Evolutionary conservation across 2,888 invertebrate genomes (phyloP), one percentile per base, ranked within the genome.

Genomic region (Drosophila ezoana): DNA sequence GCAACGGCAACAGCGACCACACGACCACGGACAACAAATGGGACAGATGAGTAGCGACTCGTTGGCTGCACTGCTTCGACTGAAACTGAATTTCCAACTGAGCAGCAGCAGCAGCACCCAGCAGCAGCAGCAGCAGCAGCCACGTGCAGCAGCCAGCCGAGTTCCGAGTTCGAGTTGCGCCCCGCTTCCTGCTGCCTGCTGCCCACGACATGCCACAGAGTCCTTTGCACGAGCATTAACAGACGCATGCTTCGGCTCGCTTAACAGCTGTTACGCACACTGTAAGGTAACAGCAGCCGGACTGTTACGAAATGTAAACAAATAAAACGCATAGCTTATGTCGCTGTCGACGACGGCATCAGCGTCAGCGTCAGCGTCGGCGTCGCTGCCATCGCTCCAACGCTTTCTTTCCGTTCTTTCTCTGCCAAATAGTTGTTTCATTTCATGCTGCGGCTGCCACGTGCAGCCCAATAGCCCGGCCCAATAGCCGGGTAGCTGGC

Each of bases 51-150:
- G 62, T 62, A 63, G 76, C 65, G 72, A 72, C 78, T 76, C 63
- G 78, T 68, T 68, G 78, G 59, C 79, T 76, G 69, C 74, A 73
- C 79, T 76, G 69, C 64, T 78, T 74, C 38, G 44, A 78, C 79
- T 74, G 64, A 77, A 53, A 58, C 54, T 51, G 43, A 48, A 57
- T 33, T 48, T 65, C 13, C 20, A 66, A 71, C 64, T 61, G 51
- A 76, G 28, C 28, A 28, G 28, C 28, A 28, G 28, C 47, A 57
- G 13, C 58, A 49, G 18, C 18, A 33, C 51, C 59, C 41, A 28
- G 10, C 40, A 28, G 32, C 47, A 57, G n/a, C 41, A 35, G 13
- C 40, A 32, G 32, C 47, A 57, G n/a, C 58, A 49, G 53, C 73
- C 73, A 59, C 71, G 53, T 75, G 70, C 69, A 69, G 44, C 44